Base-by-base conservation (phyloP, 2,113 vertebrate genomes). In the Neodontobutis hainanensis region DNA sequence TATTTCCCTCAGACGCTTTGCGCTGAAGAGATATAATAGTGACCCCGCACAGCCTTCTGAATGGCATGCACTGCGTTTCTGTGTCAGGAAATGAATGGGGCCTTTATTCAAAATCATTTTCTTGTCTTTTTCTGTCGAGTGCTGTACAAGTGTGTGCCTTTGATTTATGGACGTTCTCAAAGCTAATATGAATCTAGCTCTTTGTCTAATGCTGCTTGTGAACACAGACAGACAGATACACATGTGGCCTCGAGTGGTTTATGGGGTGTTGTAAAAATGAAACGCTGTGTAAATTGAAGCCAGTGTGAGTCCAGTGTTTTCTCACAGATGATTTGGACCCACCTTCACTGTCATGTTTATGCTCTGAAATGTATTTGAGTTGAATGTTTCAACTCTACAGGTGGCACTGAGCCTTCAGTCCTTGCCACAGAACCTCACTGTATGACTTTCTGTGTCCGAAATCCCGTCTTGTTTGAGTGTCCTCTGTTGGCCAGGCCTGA, bases 251-350 rank as follows among this genome's bases (percentile, higher is more conserved):
- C 61, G 73, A 68, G 36, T 78, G 68, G 70, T 89, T 90, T 90
- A 84, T 86, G 55, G 75, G 56, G 50, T 74, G 70, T 76, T 70
- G 84, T 90, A 87, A 90, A 90, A 87, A 16, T n/a, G 72, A 65
- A 75, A 87, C 7, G 69, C 62, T 53, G 73, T 81, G 78, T 81
- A 55, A 87, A 89, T 83, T 81, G 64, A 80, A 88, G 80, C 75
- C 73, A 82, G 72, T 82, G 75, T 83, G 68, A 80, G 52, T 86
- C 72, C 35, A 53, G 56, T 86, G 69, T 89, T 86, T 87, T 85
- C 62, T 77, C 77, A 80, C 65, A 78, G 82, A 73, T 83, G 70
- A 80, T 75, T 75, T 75, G 16, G 57, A 77, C 70, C 78, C 57
- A 65, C 80, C 80, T 70, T 53, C 51, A 73, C 65, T 81, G 73